Evolutionary conservation across 2,888 invertebrate species (phyloP).

Genomic region (Brachyopa scutellaris): DNA sequence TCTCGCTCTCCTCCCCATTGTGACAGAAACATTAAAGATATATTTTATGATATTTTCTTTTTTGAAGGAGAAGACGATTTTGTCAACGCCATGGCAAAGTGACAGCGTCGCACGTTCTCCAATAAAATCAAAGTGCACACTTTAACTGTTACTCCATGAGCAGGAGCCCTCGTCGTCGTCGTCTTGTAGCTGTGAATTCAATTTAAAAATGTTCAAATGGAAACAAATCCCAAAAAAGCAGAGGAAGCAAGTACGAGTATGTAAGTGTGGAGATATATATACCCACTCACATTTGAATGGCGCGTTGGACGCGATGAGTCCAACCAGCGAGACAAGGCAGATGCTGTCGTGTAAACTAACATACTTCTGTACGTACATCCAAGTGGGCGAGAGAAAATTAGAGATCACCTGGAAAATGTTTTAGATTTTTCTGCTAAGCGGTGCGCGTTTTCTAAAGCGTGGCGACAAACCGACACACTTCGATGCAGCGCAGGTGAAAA

Average conservation of each 20-base stretch:
- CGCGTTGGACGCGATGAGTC: slow-evolving; percentile 11
- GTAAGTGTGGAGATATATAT: no score
- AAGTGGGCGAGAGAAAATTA: slow-evolving; percentile 42
- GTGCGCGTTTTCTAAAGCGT: slow-evolving; percentile 29
- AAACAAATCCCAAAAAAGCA: slow-evolving; percentile 2
- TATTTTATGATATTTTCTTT: slow-evolving; percentile 5
- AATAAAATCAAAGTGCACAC: slow-evolving; percentile 49
- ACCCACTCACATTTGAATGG: slow-evolving; percentile 26
- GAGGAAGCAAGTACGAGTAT: neutral
- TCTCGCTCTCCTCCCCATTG: no score
- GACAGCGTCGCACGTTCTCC: slow-evolving; percentile 1
- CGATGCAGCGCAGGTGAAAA: slow-evolving; percentile 42
- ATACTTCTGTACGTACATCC: neutral
- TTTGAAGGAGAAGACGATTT: neutral
- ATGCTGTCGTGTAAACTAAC: no score
- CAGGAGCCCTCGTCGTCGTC: neutral
- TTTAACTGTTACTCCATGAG: neutral
- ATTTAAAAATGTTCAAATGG: slow-evolving; percentile 2
- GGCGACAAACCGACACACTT: neutral
- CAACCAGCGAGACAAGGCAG: neutral
- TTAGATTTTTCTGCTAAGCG: slow-evolving; percentile 15
- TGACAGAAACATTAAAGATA: slow-evolving; percentile 6
- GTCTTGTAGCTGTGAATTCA: neutral
- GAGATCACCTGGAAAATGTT: slow-evolving; percentile 44
- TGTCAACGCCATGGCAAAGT: neutral